Evolutionary conservation across 1,140 invertebrate genomes (phyloP).

Genomic region (Ceratitis capitata): DNA sequence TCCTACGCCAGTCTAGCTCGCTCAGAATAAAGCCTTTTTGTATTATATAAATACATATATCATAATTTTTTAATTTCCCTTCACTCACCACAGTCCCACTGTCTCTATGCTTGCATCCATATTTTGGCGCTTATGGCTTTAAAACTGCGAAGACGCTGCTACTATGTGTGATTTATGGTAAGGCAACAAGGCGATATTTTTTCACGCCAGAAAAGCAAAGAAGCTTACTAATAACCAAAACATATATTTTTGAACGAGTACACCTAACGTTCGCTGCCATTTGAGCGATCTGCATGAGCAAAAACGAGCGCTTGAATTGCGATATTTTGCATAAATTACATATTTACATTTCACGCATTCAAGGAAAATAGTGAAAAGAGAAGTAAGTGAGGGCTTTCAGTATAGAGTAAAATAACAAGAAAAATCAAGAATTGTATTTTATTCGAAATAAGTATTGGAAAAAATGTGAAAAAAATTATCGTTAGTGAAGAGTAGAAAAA

Average conservation of each 20-base stretch:
- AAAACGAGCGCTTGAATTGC: background rate
- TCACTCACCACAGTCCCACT: background rate
- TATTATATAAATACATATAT: too few relatives aligned
- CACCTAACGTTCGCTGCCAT: background rate
- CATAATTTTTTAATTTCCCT: background rate
- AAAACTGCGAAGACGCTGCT: background rate
- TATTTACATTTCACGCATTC: background rate
- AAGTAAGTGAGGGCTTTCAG: background rate
- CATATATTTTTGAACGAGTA: too few relatives aligned
- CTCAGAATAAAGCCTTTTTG: too few relatives aligned
- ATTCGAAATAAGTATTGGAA: background rate
- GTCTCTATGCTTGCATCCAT: background rate
- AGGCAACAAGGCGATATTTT: background rate
- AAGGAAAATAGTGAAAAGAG: background rate
- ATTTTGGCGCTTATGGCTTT: conserved; percentile 30
- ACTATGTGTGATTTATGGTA: conserved; percentile 9
- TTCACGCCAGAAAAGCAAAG: background rate
- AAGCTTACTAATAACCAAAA: background rate
- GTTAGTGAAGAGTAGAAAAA: background rate
- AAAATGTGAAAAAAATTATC: background rate
- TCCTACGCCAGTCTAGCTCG: too few relatives aligned
- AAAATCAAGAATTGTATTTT: background rate
- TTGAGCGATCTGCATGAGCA: conserved; percentile 2
- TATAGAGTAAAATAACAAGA: background rate
- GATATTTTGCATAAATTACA: conserved; percentile 30